phyloP scores from a whole-genome alignment of 2,797 vertebrate species.

The Channa striata region DNA sequence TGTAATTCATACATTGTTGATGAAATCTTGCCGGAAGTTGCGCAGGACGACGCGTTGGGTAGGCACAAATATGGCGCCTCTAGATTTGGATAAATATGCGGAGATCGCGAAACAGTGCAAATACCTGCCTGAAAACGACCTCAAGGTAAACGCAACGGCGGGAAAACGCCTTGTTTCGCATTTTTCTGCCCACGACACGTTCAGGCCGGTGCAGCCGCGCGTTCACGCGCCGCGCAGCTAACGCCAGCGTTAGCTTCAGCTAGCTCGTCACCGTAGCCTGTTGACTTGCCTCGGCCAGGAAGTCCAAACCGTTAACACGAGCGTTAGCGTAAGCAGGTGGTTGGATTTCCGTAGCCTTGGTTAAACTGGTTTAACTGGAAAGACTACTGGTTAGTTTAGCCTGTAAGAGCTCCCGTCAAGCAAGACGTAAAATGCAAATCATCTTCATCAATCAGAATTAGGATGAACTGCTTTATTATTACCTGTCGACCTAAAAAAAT shows the following conservation, averaged over 20 bases:
- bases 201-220: neutral
- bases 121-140: constrained; percentile 96
- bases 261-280: constrained; percentile 43
- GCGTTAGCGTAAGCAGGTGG: neutral
- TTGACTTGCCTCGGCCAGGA: constrained; percentile 22
- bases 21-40: constrained; percentile 59
- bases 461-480: no score
- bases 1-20: no score
- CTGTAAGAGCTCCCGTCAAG: no score
- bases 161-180: neutral
- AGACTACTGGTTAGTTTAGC: no score
- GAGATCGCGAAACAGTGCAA: constrained; percentile 97
- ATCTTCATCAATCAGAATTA: no score
- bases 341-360: neutral
- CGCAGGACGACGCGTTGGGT: constrained; percentile 8
- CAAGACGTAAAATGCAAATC: no score
- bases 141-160: constrained; percentile 87
- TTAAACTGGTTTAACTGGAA: no score
- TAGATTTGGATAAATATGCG: constrained; percentile 96
- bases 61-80: constrained; percentile 91
- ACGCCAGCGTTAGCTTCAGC: constrained; percentile 54
- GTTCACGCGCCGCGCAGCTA: neutral
- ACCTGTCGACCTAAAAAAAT: no score
- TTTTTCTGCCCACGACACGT: fast-evolving
- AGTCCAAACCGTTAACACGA: neutral